Conservation (phyloP, 2,797 vertebrate genomes). For the Sebastes nivosus region DNA sequence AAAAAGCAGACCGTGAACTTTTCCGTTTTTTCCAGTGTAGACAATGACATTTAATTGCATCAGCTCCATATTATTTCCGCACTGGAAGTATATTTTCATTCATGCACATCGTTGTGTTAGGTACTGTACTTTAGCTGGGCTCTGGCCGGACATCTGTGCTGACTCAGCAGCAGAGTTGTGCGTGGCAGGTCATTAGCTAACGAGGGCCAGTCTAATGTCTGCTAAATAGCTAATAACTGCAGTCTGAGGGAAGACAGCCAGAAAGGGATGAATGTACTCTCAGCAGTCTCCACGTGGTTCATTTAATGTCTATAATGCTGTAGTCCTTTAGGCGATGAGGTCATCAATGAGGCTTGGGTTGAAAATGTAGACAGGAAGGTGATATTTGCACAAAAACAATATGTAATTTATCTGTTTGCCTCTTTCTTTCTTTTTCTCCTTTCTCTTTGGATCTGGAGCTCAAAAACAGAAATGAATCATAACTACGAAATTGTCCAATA, state of each 20-base stretch:
- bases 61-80: constrained; percentile 7
- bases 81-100: constrained; percentile 10
- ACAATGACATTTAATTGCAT: constrained; percentile 50
- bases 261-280: constrained; percentile 31
- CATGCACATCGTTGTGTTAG: neutral
- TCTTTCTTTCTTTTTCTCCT: neutral
- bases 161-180: constrained; percentile 51
- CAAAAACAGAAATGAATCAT: constrained; percentile 2
- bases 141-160: constrained; percentile 43
- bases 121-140: constrained; percentile 1
- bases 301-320: constrained; percentile 22
- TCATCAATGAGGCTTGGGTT: neutral
- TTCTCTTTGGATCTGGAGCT: neutral
- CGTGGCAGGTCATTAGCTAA: constrained; percentile 64
- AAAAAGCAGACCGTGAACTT: constrained; percentile 57
- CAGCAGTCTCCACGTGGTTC: constrained; percentile 15
- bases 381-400: constrained; percentile 4
- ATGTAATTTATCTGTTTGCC: neutral
- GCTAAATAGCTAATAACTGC: constrained; percentile 64
- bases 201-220: constrained; percentile 54
- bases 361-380: neutral
- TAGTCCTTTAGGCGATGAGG: neutral
- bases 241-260: constrained; percentile 35
- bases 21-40: constrained; percentile 28
- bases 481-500: neutral